phyloP scores from a whole-genome alignment of 1,140 invertebrate species.

The Brachionus sp. region DNA sequence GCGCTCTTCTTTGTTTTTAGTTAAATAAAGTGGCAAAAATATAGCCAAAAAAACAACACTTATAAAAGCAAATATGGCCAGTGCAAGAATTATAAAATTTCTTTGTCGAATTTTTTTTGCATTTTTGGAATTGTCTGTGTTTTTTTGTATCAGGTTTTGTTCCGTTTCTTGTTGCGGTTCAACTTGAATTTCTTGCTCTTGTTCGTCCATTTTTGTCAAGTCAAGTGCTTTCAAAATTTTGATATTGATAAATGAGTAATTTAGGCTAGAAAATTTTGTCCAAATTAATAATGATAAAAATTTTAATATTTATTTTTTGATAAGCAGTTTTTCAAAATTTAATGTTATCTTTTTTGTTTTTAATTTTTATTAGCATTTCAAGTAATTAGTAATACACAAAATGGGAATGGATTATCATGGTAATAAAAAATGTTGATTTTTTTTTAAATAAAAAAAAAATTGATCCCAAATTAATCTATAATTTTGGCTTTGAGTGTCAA shows the following conservation, averaged over 20 bases:
- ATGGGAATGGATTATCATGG: background rate
- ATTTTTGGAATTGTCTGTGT: background rate
- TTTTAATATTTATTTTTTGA: constrained; percentile 13
- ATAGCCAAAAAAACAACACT: background rate
- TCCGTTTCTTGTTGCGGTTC: background rate
- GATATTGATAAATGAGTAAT: background rate
- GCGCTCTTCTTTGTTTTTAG: background rate
- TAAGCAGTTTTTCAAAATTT: background rate
- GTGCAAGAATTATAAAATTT: background rate
- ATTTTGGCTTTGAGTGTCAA: too few relatives aligned
- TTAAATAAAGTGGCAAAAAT: constrained; percentile 14
- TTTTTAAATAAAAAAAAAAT: background rate
- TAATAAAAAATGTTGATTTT: constrained; percentile 6
- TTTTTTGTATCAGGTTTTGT: background rate
- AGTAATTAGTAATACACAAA: constrained; percentile 2
- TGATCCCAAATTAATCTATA: background rate
- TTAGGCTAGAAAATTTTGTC: background rate
- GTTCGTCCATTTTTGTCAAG: background rate
- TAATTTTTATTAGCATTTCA: background rate
- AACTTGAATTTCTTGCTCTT: background rate
- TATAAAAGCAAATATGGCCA: background rate
- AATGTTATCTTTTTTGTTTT: constrained; percentile 3
- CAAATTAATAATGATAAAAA: background rate
- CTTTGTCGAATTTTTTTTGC: background rate
- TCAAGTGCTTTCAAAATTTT: background rate